Conservation (phyloP, 2,888 invertebrate genomes). For the Volucella inflata region DNA sequence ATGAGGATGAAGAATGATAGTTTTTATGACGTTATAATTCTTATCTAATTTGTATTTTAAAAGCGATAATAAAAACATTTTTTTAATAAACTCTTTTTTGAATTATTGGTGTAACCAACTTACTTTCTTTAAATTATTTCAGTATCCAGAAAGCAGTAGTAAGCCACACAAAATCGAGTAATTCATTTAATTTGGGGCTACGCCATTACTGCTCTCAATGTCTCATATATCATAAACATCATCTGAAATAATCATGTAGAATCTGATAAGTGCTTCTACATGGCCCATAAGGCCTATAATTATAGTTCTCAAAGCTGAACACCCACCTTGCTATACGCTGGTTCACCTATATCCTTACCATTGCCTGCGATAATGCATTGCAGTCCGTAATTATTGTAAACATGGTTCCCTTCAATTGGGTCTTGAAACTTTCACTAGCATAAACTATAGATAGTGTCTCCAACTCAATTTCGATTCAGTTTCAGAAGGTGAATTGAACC, state of each 20-base stretch:
- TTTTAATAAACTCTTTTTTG: constrained; percentile 10
- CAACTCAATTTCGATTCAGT: no score
- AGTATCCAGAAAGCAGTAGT: constrained; percentile 12
- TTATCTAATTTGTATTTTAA: not conserved
- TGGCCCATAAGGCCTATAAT: constrained; percentile 49
- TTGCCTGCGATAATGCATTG: no score
- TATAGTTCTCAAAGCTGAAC: constrained; percentile 59
- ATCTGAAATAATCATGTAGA: not conserved
- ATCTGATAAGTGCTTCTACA: constrained; percentile 60
- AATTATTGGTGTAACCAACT: constrained; percentile 20
- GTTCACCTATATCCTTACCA: no score
- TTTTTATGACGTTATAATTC: not conserved
- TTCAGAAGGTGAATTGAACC: no score
- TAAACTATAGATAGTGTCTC: no score
- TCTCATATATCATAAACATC: not conserved
- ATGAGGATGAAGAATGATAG: constrained; percentile 3
- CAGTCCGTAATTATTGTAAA: no score
- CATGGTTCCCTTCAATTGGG: no score
- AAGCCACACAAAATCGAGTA: no score
- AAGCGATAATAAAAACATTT: constrained; percentile 12
- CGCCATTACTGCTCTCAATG: no score
- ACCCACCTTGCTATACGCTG: constrained; percentile 55
- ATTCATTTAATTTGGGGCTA: no score
- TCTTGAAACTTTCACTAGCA: no score
- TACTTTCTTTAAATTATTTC: not conserved